These are phyloP conservation scores for Philypnodon macrostomus DNA, from an alignment of 2,797 vertebrate genomes.

Conservation along the genomic window DNA sequence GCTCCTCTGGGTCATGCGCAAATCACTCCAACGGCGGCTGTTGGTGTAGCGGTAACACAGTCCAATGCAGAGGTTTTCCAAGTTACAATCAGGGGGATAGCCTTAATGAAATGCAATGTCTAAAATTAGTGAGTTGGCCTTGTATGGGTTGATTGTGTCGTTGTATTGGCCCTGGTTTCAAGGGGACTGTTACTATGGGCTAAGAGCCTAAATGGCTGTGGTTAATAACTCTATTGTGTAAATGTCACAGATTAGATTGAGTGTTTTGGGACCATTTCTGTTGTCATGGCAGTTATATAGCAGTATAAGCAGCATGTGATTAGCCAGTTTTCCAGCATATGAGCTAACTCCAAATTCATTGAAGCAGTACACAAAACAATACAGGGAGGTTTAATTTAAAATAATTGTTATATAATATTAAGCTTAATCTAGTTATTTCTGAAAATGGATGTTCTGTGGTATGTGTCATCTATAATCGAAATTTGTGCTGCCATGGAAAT, in stretches of 20 bases:
- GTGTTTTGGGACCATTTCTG: too few species aligned
- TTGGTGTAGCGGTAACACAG: background rate
- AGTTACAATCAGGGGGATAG: too few species aligned
- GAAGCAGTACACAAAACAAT: too few species aligned
- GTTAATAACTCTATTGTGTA: background rate
- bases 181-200: background rate
- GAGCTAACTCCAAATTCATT: too few species aligned
- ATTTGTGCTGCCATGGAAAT: background rate
- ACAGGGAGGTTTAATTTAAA: too few species aligned
- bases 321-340: too few species aligned
- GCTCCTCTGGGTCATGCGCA: background rate
- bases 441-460: too few species aligned
- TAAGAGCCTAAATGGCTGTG: background rate
- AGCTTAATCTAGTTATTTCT: too few species aligned
- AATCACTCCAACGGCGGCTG: constrained; percentile 7
- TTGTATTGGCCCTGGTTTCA: background rate
- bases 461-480: background rate
- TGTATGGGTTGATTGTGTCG: background rate
- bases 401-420: too few species aligned
- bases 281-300: too few species aligned
- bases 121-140: background rate
- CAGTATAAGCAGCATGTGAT: too few species aligned
- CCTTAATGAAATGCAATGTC: background rate
- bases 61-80: background rate
- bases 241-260: background rate